phyloP scores from a whole-genome alignment of 2,888 invertebrate species.

The Tortrix viridana region DNA sequence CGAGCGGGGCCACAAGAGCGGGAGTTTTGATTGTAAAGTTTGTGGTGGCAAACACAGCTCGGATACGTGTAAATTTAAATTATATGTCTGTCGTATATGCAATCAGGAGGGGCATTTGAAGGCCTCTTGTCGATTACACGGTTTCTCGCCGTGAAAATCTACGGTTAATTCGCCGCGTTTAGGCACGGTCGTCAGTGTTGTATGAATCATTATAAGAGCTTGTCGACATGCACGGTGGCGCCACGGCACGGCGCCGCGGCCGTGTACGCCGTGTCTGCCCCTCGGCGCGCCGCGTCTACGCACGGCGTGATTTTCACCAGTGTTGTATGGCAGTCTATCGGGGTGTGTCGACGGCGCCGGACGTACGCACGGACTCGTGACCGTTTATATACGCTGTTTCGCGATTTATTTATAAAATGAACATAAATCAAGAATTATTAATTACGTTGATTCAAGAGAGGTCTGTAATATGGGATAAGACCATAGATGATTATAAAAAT shows the following conservation, averaged over 20 bases:
- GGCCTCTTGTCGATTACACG: too few species aligned
- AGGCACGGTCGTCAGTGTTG: too few species aligned
- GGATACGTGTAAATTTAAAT: not conserved
- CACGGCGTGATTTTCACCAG: slow-evolving; percentile 41
- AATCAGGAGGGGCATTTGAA: slow-evolving; percentile 5
- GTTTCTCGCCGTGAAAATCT: too few species aligned
- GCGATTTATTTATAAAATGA: slow-evolving; percentile 42
- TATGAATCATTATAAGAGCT: too few species aligned
- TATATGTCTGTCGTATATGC: slow-evolving; percentile 19
- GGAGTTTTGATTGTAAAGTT: not conserved
- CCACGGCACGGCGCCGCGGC: too few species aligned
- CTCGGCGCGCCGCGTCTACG: slow-evolving; percentile 42
- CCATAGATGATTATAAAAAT: slow-evolving; percentile 45
- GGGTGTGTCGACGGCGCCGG: too few species aligned
- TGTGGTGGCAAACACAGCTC: slow-evolving; percentile 5
- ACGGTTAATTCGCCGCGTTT: too few species aligned
- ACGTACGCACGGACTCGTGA: too few species aligned
- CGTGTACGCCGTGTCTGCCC: slow-evolving; percentile 41
- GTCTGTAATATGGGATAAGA: slow-evolving; percentile 42
- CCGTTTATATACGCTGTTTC: slow-evolving; percentile 39
- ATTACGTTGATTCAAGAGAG: slow-evolving; percentile 43
- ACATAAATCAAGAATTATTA: slow-evolving; percentile 44
- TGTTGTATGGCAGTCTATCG: slow-evolving; percentile 43
- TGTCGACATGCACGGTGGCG: slow-evolving; percentile 3
- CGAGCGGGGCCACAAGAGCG: too few species aligned